Evolutionary conservation across 2,113 vertebrate species (phyloP).

Genomic region (Kryptolebias marmoratus): DNA sequence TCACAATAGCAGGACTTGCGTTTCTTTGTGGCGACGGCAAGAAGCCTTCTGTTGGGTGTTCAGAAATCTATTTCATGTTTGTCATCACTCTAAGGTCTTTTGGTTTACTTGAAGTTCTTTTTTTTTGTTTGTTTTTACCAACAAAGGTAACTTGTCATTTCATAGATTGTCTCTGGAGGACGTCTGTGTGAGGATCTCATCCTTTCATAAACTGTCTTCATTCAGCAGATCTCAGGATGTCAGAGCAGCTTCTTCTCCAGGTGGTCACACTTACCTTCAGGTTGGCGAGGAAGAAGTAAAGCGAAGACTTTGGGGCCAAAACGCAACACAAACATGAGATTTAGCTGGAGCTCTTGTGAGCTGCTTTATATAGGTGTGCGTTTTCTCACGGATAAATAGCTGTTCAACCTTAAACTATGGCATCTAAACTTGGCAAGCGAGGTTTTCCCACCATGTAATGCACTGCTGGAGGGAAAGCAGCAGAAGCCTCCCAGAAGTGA

Average conservation of each 20-base stretch:
- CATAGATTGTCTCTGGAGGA: conserved; percentile 25
- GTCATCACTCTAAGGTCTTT: background rate
- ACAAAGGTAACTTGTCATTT: conserved; percentile 34
- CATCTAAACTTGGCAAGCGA: conserved; percentile 22
- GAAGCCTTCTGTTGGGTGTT: background rate
- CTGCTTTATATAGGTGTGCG: background rate
- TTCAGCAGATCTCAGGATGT: conserved; percentile 18
- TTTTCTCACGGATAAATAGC: conserved; percentile 18
- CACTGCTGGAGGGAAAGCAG: conserved; percentile 24
- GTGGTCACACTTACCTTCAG: conserved; percentile 63
- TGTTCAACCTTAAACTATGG: conserved; percentile 24
- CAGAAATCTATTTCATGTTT: background rate
- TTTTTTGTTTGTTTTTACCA: too few relatives aligned
- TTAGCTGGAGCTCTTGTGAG: background rate
- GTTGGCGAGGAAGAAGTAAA: conserved; percentile 23
- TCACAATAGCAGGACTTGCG: background rate
- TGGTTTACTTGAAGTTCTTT: background rate
- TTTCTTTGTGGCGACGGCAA: background rate
- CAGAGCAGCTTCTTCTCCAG: background rate
- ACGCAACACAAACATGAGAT: background rate
- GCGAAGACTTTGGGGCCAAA: conserved; percentile 1
- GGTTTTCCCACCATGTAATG: conserved; percentile 10
- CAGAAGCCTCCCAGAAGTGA: conserved; percentile 17
- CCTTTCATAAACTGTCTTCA: conserved; percentile 4
- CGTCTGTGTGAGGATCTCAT: conserved; percentile 21